Evolutionary conservation across 2,888 invertebrate genomes (phyloP).

Genomic region (Odontocerum albicorne): DNA sequence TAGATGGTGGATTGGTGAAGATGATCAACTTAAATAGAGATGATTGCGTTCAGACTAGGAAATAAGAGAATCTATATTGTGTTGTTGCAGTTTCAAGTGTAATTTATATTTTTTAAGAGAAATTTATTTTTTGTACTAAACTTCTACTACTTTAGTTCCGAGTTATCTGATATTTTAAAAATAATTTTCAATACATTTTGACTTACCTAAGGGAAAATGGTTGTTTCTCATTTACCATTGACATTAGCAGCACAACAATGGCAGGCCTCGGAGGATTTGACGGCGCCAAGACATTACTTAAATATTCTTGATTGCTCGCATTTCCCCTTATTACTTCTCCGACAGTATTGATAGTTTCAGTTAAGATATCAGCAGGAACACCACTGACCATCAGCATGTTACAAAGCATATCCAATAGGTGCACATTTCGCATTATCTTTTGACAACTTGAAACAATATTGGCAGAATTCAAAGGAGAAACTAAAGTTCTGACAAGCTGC

Average conservation of each 20-base stretch:
- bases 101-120: too few relatives aligned
- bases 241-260: slow-evolving; percentile 92
- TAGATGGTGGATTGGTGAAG: too few relatives aligned
- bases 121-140: too few relatives aligned
- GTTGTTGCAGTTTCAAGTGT: too few relatives aligned
- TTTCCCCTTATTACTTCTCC: slow-evolving; percentile 94
- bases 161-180: neutral
- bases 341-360: slow-evolving; percentile 94
- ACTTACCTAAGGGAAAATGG: slow-evolving; percentile 67
- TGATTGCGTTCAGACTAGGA: too few relatives aligned
- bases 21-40: too few relatives aligned
- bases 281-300: slow-evolving; percentile 88
- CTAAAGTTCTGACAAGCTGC: slow-evolving; percentile 86
- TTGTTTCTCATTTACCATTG: slow-evolving; percentile 98
- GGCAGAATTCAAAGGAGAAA: slow-evolving; percentile 90
- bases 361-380: slow-evolving; percentile 93
- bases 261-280: slow-evolving; percentile 92
- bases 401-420: slow-evolving; percentile 80
- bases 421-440: slow-evolving; percentile 82
- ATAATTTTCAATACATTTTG: slow-evolving; percentile 1
- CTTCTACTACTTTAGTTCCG: too few relatives aligned
- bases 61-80: too few relatives aligned
- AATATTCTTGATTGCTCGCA: slow-evolving; percentile 86
- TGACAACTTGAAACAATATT: slow-evolving; percentile 84
- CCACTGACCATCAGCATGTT: slow-evolving; percentile 94